Evolutionary conservation across 2,888 invertebrate species (phyloP).

Genomic region (Drosophila fulvimacula): DNA sequence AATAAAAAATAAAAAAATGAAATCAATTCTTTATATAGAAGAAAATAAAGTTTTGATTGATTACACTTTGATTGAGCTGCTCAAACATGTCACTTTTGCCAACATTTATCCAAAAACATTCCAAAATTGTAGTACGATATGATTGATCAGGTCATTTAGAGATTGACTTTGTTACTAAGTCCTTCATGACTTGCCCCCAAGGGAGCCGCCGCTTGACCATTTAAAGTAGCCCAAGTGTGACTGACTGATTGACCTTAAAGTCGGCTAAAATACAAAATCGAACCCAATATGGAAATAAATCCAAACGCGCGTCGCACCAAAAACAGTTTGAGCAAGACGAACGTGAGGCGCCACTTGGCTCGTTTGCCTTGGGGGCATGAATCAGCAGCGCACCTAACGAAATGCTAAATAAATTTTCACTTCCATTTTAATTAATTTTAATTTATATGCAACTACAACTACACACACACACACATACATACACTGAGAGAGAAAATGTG

Average conservation of each 20-base stretch:
- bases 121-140: background rate
- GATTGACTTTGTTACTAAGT: slow-evolving; percentile 20
- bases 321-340: slow-evolving; percentile 36
- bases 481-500: slow-evolving; percentile 36
- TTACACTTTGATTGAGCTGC: background rate
- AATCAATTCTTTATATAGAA: too few species aligned
- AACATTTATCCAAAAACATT: background rate
- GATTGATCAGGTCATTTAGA: background rate
- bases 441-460: slow-evolving; percentile 75
- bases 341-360: slow-evolving; percentile 75
- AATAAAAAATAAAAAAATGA: too few species aligned
- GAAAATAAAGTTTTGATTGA: background rate
- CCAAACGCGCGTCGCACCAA: slow-evolving; percentile 49
- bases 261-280: slow-evolving; percentile 11
- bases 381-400: slow-evolving; percentile 69
- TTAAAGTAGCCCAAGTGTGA: slow-evolving; percentile 25
- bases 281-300: slow-evolving; percentile 63
- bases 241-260: slow-evolving; percentile 32
- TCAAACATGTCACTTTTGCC: background rate
- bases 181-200: slow-evolving; percentile 56
- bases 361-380: slow-evolving; percentile 47
- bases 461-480: slow-evolving; percentile 39
- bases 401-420: slow-evolving; percentile 77
- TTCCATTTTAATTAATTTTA: slow-evolving; percentile 79
- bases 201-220: slow-evolving; percentile 48